phyloP scores from a whole-genome alignment of 2,797 vertebrate genomes.

The Novumbra hubbsi region DNA sequence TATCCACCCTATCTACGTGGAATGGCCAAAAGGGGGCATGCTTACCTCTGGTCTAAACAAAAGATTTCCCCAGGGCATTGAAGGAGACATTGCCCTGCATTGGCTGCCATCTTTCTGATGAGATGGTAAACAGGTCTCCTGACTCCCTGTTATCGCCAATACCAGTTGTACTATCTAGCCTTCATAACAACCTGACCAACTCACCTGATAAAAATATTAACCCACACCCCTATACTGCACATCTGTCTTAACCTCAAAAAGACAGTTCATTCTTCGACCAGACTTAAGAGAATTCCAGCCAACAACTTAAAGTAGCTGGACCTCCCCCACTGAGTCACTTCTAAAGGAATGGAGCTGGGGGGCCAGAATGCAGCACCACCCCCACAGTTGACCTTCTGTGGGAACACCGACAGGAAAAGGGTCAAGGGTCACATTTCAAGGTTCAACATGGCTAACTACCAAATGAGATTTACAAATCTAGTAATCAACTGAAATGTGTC shows the following conservation, averaged over 20 bases:
- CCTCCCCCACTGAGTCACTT: not conserved
- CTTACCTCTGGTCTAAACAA: too few species aligned
- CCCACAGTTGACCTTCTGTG: not conserved
- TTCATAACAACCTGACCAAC: too few species aligned
- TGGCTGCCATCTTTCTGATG: too few species aligned
- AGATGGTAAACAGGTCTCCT: too few species aligned
- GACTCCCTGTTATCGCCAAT: too few species aligned
- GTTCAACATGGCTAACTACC: constrained; percentile 17
- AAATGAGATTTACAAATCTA: not conserved
- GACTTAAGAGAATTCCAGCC: not conserved
- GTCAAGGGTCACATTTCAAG: constrained; percentile 35
- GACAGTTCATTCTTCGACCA: not conserved
- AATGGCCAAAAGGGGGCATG: too few species aligned
- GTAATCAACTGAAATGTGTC: too few species aligned
- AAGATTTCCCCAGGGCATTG: too few species aligned
- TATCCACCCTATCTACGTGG: too few species aligned
- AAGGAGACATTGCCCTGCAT: too few species aligned
- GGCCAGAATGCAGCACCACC: not conserved
- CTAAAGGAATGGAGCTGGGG: not conserved
- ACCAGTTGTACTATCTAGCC: too few species aligned
- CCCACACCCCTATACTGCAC: constrained; percentile 2
- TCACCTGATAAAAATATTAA: too few species aligned
- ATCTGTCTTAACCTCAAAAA: not conserved
- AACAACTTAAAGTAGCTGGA: not conserved
- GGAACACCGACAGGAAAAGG: constrained; percentile 4